Conservation (phyloP, 2,888 invertebrate species). For the Poecilobothrus nobilitatus region DNA sequence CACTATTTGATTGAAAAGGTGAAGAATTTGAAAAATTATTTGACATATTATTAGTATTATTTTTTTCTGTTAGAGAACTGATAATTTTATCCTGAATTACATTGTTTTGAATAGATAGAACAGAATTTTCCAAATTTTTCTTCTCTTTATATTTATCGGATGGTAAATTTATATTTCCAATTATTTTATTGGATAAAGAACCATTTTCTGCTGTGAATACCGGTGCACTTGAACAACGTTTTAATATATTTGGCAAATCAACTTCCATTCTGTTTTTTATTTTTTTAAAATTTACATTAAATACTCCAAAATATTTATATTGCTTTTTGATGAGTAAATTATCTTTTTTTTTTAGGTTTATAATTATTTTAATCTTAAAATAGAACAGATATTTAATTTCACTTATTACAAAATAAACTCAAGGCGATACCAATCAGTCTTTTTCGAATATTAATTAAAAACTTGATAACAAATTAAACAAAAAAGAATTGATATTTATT, state of each 20-base stretch:
- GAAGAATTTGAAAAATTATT: not conserved
- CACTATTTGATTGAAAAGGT: not conserved
- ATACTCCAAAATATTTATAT: too few species aligned
- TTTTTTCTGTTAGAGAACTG: not conserved
- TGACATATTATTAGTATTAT: not conserved
- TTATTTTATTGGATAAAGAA: not conserved
- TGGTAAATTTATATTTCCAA: not conserved
- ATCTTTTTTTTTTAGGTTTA: too few species aligned
- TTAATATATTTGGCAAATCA: not conserved
- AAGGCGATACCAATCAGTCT: too few species aligned
- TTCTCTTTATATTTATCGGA: not conserved
- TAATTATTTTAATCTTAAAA: too few species aligned
- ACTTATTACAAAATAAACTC: too few species aligned
- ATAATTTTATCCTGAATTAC: not conserved
- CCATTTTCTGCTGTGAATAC: not conserved
- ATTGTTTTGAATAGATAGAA: not conserved
- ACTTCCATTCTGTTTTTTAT: not conserved
- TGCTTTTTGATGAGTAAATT: too few species aligned
- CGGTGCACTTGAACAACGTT: not conserved
- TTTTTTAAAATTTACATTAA: too few species aligned
- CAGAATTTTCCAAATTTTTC: not conserved
- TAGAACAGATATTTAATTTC: too few species aligned
- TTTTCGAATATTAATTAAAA: too few species aligned
- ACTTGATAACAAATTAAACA: too few species aligned
- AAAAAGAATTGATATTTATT: too few species aligned